Base-by-base conservation (phyloP, 1,140 invertebrate species). In the Drosophila navojoa region DNA sequence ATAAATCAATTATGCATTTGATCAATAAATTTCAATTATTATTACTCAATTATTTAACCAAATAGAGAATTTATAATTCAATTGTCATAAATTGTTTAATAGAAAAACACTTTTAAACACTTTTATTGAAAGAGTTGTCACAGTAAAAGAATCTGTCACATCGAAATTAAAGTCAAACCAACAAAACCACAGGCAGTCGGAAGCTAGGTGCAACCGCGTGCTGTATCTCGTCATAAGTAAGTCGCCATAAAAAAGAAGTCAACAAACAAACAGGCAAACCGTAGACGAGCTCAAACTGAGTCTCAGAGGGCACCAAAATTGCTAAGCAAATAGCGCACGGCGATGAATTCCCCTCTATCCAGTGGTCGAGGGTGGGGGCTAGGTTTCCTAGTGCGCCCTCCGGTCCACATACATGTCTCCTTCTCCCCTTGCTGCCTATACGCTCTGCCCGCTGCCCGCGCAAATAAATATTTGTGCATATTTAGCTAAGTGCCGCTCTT, bases 391-490 rank as follows among this genome's bases (percentile, higher is more conserved):
- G 29, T 2, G 11, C 16, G 5, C 3, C 1, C 29, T 40, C 11
- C n/a, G 3, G 19, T 29, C 27, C 27, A 3, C 35, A 11, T 4
- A 6, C 15, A 45, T 9, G 42, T 27, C 10, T 3, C 16, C 27
- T 6, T 0, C 15, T 22, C 19, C 19, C 19, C 19, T 22, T 32
- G 13, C 47, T 32, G 13, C 35, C 55, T n/a, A 50, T 15, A 32
- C 7, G 32, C 32, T 7, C 6, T 32, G 10, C 32, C 32, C 52
- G 38, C 69, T 72, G 40, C 40, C 55, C 61, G 68, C 66, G 61
- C 82, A 66, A 87, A 86, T 86, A 86, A 87, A 86, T 86, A 86
- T 89, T 86, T 87, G 82, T 86, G 82, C 82, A 87, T 87, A 86
- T 87, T 86, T 87, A 87, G 79, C 77, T 59, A 52, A 72, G 47